These are phyloP conservation scores for Gopherus evgoodei DNA, from an alignment of 2,113 vertebrate genomes.

Conservation along the genomic window DNA sequence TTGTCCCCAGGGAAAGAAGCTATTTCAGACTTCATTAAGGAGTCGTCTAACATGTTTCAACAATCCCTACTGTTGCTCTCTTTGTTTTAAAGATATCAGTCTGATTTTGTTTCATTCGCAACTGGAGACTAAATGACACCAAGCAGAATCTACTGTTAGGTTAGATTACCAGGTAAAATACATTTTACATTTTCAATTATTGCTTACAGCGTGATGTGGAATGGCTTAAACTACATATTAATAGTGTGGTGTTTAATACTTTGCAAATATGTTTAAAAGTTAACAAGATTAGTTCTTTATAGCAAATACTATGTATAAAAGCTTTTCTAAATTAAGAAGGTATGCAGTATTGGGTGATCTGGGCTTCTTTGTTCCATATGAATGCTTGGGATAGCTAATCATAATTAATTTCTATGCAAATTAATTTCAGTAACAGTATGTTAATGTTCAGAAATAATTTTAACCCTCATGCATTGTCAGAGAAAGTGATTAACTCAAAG, in stretches of 20 bases:
- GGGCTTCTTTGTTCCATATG: constrained; percentile 48
- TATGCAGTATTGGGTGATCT: constrained; percentile 40
- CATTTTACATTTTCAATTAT: constrained; percentile 80
- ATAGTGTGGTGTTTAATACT: constrained; percentile 50
- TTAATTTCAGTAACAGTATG: not conserved
- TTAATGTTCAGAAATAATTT: constrained; percentile 43
- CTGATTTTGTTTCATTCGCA: constrained; percentile 80
- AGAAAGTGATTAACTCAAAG: constrained; percentile 17
- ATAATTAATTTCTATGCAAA: constrained; percentile 40
- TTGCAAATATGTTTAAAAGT: constrained; percentile 68
- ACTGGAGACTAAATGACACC: constrained; percentile 81
- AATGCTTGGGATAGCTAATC: constrained; percentile 40
- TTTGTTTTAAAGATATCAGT: constrained; percentile 79
- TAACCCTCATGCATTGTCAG: constrained; percentile 16
- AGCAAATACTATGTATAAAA: constrained; percentile 35
- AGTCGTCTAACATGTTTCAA: constrained; percentile 77
- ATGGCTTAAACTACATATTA: constrained; percentile 69
- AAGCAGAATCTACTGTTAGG: constrained; percentile 81
- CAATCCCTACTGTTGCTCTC: constrained; percentile 70
- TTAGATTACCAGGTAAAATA: constrained; percentile 85
- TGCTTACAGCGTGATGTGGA: constrained; percentile 74
- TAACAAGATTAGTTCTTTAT: constrained; percentile 42
- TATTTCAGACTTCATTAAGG: constrained; percentile 76
- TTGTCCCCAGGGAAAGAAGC: constrained; percentile 76
- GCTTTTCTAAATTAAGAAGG: constrained; percentile 65